Base-by-base conservation (phyloP, 1,140 invertebrate species). In the Ladona fulva region DNA sequence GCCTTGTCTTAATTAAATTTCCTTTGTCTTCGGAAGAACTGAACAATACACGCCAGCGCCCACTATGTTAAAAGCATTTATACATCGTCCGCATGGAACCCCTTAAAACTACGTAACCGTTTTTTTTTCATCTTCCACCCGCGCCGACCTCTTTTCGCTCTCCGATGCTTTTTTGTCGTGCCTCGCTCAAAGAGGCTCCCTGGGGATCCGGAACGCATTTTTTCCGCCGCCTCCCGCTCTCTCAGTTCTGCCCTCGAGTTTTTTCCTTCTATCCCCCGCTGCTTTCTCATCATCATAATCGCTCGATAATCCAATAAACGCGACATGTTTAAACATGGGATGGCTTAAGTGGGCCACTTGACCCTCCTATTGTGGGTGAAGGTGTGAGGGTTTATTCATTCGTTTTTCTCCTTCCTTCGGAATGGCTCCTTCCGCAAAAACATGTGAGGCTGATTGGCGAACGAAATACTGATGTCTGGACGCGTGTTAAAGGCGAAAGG, bases 211-310 rank as follows among this genome's bases (percentile, higher is more conserved):
- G 29, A 37, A 37, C 1, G 52, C 14, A 19, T 66, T 66, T 66
- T 66, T 52, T 52, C 10, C n/a, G n/a, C n/a, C 44, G 44, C 10
- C 44, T 11, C 44, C 44, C 44, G 10, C 44, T 52, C 44, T 52
- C 10, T 52, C 44, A 11, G 10, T 19, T 52, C 44, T 10, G 44
- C 19, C 44, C 44, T 52, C 19, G 19, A 52, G 44, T 52, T 52
- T 52, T 19, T 37, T 37, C 29, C 29, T 37, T 37, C 52, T 12
- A 22, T 22, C 52, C 52, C 52, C 52, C 12, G 52, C 52, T 66
- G 52, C 52, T 66, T 22, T 66, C 52, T 66, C 52, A 66, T 66
- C 52, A 66, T 66, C 52, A 66, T 66, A 66, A 66, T 22, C 52
- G 52, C 52, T 22, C 52, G 52, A 66, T 66, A 66, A 66, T 66